phyloP scores from a whole-genome alignment of 2,888 invertebrate genomes.

The Tillus elongatus region DNA sequence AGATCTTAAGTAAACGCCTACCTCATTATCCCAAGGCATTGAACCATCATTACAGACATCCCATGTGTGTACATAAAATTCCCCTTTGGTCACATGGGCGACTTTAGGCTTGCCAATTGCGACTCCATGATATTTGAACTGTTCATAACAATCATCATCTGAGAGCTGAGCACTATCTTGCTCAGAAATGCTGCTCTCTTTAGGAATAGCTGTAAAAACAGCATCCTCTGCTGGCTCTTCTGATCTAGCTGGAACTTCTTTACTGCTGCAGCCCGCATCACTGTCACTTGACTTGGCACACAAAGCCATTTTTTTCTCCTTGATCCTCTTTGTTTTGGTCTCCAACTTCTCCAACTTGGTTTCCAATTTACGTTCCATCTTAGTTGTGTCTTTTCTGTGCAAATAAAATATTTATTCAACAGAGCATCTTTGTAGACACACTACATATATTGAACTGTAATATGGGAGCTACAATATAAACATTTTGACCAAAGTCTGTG shows the following conservation, averaged over 20 bases:
- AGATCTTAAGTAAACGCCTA: slow-evolving; percentile 18
- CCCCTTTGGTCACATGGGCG: slow-evolving; percentile 36
- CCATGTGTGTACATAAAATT: slow-evolving; percentile 38
- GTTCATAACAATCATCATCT: no score
- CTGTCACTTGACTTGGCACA: slow-evolving; percentile 27
- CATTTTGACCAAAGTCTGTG: no score
- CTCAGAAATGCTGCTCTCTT: neutral
- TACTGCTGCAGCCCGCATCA: slow-evolving; percentile 17
- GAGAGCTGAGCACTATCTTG: no score
- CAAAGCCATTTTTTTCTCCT: slow-evolving; percentile 37
- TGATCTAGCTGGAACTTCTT: no score
- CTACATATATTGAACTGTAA: no score
- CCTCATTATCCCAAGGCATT: slow-evolving; percentile 34
- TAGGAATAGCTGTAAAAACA: slow-evolving; percentile 5
- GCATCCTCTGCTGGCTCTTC: neutral
- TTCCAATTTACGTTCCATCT: slow-evolving; percentile 35
- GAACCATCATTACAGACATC: slow-evolving; percentile 38
- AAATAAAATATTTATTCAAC: no score
- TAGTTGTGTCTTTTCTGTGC: no score
- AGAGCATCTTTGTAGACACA: no score
- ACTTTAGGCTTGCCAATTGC: no score
- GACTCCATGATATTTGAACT: no score
- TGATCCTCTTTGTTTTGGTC: slow-evolving; percentile 37
- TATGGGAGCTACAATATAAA: no score
- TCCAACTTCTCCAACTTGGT: slow-evolving; percentile 40